A percentile compares a stretch with the other conserved stretches of the same genome.
Conservation (phyloP, 2,797 vertebrate genomes). For the Syndactyla subalaris region DNA sequence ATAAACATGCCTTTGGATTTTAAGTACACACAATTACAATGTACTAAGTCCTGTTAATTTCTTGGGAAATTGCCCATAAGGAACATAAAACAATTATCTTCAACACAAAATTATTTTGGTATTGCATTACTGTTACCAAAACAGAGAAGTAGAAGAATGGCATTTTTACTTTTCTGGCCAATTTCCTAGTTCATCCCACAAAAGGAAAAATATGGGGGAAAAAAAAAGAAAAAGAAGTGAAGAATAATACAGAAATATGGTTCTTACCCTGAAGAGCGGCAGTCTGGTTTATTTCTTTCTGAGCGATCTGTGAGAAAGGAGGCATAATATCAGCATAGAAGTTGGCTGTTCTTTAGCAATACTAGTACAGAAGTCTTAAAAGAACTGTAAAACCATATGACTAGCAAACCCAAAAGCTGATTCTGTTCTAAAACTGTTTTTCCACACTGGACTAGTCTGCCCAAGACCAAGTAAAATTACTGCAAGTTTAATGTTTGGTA, state of each 20-base stretch:
- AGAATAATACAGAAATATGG: slow-evolving; percentile 30
- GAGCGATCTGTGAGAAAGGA: slow-evolving; percentile 83
- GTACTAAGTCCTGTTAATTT: not conserved
- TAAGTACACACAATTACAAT: not conserved
- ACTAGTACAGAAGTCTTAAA: slow-evolving; percentile 14
- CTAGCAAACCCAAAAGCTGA: slow-evolving; percentile 11
- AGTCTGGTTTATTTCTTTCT: slow-evolving; percentile 87
- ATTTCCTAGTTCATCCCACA: not conserved
- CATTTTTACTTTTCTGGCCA: not conserved
- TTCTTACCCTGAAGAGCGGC: slow-evolving; percentile 85
- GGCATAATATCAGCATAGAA: slow-evolving; percentile 53
- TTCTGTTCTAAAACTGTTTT: slow-evolving; percentile 3
- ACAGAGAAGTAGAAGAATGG: not conserved
- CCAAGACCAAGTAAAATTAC: slow-evolving; percentile 11
- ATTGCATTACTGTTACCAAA: not conserved
- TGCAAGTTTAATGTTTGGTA: slow-evolving; percentile 18
- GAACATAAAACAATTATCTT: not conserved
- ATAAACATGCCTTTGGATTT: not conserved
- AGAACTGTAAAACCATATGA: not conserved
- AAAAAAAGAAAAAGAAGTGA: not conserved
- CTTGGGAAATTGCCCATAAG: not conserved
- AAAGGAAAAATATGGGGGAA: not conserved
- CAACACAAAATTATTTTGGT: not conserved
- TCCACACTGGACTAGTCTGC: not conserved
- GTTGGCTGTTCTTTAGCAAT: slow-evolving; percentile 54